Base-by-base conservation (phyloP, 2,113 vertebrate genomes). In the Aix galericulata region DNA sequence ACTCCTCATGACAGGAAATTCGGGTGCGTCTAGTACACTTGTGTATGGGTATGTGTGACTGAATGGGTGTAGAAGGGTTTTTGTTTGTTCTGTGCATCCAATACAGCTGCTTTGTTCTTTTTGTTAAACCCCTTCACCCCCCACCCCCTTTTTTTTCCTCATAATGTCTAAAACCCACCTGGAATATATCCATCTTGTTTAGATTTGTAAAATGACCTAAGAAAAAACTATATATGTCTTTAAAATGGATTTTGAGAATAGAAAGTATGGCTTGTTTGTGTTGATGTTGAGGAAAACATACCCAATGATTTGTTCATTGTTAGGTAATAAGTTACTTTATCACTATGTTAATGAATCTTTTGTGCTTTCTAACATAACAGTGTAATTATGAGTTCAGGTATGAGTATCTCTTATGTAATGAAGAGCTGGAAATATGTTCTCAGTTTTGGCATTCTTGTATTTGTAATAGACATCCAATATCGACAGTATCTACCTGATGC, bases 1-100 rank as follows among this genome's bases (percentile, higher is more conserved):
- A 75, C 18, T 72, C 29, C 26, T 52, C 26, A 11, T 56, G 52
- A n/a, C 17, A 63, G 42, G n/a, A 82, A 56, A 78, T 80, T 34
- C 0, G 0, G 17, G 66, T 71, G 38, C 8, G 56, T 3, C 40
- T 67, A 26, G 26, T 68, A 17, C 13, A 25, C 9, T 8, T 32
- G 38, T 13, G 5, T 38, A 17, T 4, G 12, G 14, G 17, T 13
- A 22, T 4, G 8, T n/a, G 29, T 68, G 40, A 72, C 36, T 56
- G 9, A 87, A 38, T 8, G 27, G 29, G 15, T 64, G 29, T 15
- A 17, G 34, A 68, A 81, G 72, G 31, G 1, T 8, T 73, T 77
- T 52, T 69, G 46, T 84, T 78, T 83, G 17, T 68, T 93, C 40
- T 62, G 7, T 62, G n/a, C 10, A 4, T 50, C 82, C 46, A 62